Evolutionary conservation across 2,113 vertebrate species (phyloP), one percentile per base, ranked within the genome.

Genomic region (Zapornia atra): DNA sequence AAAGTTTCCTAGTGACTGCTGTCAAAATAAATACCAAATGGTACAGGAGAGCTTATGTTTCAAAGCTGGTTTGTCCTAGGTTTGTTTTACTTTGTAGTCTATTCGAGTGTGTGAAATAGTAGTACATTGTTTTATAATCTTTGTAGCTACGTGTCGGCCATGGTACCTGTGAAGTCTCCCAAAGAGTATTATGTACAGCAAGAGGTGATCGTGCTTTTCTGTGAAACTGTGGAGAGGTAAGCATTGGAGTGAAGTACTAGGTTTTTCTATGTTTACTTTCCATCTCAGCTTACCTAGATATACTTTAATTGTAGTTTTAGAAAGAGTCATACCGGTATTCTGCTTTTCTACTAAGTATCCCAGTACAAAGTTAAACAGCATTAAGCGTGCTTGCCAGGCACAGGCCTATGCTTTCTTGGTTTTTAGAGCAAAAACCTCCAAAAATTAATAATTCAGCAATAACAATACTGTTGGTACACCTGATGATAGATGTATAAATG

Each of bases 121-220:
- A n/a, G 11, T 22, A 15, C 0, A 0, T 68, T 36, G 4, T 26
- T 73, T 69, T 60, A 20, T 60, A 2, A 72, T 79, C 59, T 93
- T 75, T 79, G 79, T 95, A 99, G 99, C 97, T 99, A 99, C 6
- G 99, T 99, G 80, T 99, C 99, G 0, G 99, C 99, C 96, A 99
- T 99, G 99, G 99, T 99, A 97, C 99, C 99, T 38, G 99, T 99
- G 91, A 99, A 99, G 97, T 99, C 99, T 83, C 99, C 99, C 77
- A 98, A 99, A 97, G 99, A 99, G 95, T 99, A 99, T 94, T 99
- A 99, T n/a, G 98, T 99, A 57, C 99, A 99, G 97, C 99, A 99
- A 94, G 99, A 99, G 61, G 99, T 99, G 86, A 99, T 99, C 4
- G 99, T 99, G 53, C 98, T 99, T 61, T 99, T 99, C 98, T 99